Conservation (phyloP, 2,797 vertebrate genomes). For the Anguilla megastoma region DNA sequence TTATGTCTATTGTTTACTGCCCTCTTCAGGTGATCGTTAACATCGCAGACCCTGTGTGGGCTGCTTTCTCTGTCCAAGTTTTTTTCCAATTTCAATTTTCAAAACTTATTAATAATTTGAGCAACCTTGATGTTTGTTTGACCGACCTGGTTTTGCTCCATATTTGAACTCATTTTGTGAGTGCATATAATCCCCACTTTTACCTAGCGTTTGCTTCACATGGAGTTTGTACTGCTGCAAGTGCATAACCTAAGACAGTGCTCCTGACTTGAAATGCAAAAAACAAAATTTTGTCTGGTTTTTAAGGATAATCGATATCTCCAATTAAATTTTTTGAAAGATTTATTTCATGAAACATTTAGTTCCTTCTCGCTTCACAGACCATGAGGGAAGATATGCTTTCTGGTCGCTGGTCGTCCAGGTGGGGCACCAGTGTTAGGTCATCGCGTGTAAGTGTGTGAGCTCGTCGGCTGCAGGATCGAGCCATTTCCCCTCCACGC, state of each 20-base stretch:
- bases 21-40: background rate
- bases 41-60: background rate
- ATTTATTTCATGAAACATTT: background rate
- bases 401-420: background rate
- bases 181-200: background rate
- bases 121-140: background rate
- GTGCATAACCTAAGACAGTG: too few relatives aligned
- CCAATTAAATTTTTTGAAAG: background rate
- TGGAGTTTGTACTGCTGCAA: background rate
- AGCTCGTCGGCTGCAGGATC: background rate
- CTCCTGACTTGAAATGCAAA: too few relatives aligned
- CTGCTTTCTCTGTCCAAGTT: background rate
- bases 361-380: background rate
- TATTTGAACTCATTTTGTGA: background rate
- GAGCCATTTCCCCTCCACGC: background rate
- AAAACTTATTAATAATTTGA: background rate
- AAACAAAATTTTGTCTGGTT: background rate
- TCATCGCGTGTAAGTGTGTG: background rate
- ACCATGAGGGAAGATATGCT: background rate
- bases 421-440: background rate
- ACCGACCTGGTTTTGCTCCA: background rate
- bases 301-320: background rate
- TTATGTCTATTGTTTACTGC: background rate
- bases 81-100: background rate
- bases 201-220: background rate